Conservation (phyloP, 2,888 invertebrate genomes). For the Limnephilus auricula region DNA sequence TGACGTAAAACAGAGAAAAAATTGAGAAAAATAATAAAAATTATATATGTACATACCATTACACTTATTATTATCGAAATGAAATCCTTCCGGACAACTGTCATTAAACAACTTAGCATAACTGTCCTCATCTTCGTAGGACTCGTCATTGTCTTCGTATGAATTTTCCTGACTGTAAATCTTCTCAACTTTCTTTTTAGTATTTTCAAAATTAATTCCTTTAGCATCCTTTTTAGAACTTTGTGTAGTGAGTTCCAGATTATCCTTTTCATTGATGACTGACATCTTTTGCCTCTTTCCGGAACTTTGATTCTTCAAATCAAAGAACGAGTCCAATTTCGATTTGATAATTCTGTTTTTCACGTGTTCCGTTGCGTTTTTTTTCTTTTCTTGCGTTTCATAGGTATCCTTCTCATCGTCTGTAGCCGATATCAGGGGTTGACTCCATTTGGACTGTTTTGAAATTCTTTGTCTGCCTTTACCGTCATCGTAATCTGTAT, state of each 20-base stretch:
- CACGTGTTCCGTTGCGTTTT: slow-evolving; percentile 19
- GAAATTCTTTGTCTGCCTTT: slow-evolving; percentile 51
- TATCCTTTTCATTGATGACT: slow-evolving; percentile 26
- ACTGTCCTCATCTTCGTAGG: slow-evolving; percentile 56
- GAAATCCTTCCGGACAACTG: slow-evolving; percentile 67
- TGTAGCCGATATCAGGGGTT: background rate
- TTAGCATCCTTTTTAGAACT: background rate
- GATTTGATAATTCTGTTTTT: background rate
- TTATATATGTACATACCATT: slow-evolving; percentile 64
- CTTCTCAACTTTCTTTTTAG: background rate
- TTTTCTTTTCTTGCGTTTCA: slow-evolving; percentile 37
- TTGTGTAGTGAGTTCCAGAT: background rate
- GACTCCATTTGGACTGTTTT: slow-evolving; percentile 50
- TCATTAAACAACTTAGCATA: slow-evolving; percentile 56
- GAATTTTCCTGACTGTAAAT: slow-evolving; percentile 10
- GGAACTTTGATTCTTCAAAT: slow-evolving; percentile 30
- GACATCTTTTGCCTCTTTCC: slow-evolving; percentile 12
- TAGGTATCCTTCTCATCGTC: slow-evolving; percentile 53
- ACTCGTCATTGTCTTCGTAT: slow-evolving; percentile 42
- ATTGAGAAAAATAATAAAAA: background rate
- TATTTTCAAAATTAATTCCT: background rate
- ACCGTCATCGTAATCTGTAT: slow-evolving; percentile 42
- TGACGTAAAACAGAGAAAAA: background rate
- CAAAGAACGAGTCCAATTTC: slow-evolving; percentile 12
- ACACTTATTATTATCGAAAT: slow-evolving; percentile 66